Conservation (phyloP, 2,113 vertebrate genomes). For the Malaclemys terrapin region DNA sequence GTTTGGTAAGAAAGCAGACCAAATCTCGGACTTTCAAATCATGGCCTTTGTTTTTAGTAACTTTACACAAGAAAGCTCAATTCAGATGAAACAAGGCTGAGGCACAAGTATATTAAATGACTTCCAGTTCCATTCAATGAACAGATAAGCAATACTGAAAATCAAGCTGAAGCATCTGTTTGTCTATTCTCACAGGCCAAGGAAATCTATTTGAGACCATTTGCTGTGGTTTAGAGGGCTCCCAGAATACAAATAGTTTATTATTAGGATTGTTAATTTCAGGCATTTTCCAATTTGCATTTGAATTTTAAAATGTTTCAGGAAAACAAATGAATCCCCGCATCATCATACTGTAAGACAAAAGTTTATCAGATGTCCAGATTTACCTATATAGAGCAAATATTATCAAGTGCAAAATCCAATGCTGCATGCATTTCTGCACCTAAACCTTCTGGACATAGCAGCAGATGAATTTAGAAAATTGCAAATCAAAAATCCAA, state of each 20-base stretch:
- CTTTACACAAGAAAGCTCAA: not conserved
- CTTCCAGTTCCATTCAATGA: not conserved
- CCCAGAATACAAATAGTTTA: not conserved
- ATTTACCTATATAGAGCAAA: not conserved
- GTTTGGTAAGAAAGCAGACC: not conserved
- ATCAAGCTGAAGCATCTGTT: not conserved
- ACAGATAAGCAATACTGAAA: slow-evolving; percentile 12
- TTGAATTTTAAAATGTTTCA: not conserved
- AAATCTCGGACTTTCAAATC: not conserved
- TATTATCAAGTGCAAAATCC: not conserved
- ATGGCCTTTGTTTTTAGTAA: not conserved
- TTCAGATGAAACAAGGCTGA: not conserved
- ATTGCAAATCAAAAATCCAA: slow-evolving; percentile 7
- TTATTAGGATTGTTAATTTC: not conserved
- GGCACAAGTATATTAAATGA: not conserved
- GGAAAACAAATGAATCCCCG: not conserved
- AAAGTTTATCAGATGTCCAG: not conserved
- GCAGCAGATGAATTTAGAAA: not conserved
- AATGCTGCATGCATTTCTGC: not conserved
- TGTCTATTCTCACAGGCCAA: not conserved
- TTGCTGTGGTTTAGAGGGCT: slow-evolving; percentile 3
- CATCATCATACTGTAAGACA: not conserved
- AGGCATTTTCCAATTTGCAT: slow-evolving; percentile 7
- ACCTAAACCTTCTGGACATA: not conserved
- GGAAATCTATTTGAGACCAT: slow-evolving; percentile 3